phyloP scores from a whole-genome alignment of 2,797 vertebrate species.

The Lophius americanus region DNA sequence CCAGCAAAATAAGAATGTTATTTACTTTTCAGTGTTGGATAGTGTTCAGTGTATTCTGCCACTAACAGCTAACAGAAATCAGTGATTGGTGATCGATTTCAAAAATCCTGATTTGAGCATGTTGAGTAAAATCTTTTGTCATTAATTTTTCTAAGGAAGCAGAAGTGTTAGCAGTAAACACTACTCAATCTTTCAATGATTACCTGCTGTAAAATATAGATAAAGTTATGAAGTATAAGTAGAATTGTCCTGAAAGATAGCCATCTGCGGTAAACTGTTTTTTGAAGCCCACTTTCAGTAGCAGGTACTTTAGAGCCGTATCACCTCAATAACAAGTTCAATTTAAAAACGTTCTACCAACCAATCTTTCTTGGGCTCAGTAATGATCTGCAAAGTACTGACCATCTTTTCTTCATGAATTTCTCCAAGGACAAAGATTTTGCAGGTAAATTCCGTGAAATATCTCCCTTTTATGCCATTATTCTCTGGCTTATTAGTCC shows the following conservation, averaged over 20 bases:
- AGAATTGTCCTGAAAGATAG: constrained; percentile 3
- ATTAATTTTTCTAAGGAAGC: neutral
- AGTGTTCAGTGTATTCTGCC: too few relatives aligned
- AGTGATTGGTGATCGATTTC: too few relatives aligned
- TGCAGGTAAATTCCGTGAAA: neutral
- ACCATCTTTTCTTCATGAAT: neutral
- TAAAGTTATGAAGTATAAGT: neutral
- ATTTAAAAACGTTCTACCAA: neutral
- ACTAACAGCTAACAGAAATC: too few relatives aligned
- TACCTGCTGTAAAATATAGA: neutral
- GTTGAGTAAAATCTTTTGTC: neutral
- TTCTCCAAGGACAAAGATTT: neutral
- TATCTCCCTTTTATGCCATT: neutral
- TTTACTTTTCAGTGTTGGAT: too few relatives aligned
- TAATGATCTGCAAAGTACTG: neutral
- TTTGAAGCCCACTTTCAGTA: constrained; percentile 12
- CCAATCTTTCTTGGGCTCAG: neutral
- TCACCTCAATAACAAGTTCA: neutral
- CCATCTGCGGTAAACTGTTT: neutral
- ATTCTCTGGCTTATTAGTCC: neutral
- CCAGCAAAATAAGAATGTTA: too few relatives aligned
- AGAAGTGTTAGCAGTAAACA: neutral
- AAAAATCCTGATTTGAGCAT: too few relatives aligned
- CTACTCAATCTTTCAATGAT: neutral
- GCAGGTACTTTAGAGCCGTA: constrained; percentile 11